Evolutionary conservation across 2,113 vertebrate species (phyloP).

Genomic region (Eclectus roratus): DNA sequence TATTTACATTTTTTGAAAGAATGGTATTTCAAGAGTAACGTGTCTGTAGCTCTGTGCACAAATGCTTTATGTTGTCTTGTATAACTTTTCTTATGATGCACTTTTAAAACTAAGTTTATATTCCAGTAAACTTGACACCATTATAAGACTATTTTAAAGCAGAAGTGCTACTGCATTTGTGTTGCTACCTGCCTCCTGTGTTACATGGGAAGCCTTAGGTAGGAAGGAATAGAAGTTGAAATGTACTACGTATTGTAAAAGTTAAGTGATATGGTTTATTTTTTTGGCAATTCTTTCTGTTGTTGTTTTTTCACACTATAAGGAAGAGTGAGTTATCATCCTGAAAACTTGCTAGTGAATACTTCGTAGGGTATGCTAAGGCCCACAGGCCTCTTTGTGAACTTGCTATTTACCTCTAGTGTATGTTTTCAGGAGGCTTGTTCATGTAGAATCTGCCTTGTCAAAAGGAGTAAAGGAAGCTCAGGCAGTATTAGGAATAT

Average conservation of each 20-base stretch:
- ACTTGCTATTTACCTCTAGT: not conserved
- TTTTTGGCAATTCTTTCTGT: not conserved
- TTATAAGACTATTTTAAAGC: not conserved
- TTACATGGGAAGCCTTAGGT: not conserved
- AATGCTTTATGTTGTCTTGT: not conserved
- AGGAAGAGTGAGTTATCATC: not conserved
- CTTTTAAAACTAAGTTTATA: not conserved
- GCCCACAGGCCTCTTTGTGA: not conserved
- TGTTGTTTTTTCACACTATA: not conserved
- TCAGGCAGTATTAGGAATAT: not conserved
- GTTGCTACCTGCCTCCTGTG: not conserved
- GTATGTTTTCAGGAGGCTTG: not conserved
- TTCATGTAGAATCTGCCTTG: not conserved
- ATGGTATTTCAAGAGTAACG: not conserved
- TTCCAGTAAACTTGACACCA: not conserved
- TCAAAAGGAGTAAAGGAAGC: not conserved
- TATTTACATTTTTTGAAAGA: not conserved
- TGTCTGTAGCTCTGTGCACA: not conserved
- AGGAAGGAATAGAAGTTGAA: not conserved
- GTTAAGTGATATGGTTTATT: not conserved
- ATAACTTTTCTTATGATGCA: not conserved
- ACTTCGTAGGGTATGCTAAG: not conserved
- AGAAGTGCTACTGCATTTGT: not conserved
- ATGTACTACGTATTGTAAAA: not conserved
- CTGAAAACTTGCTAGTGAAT: not conserved